Conservation (phyloP, 23 tunicate genomes). For the Oikopleura dioica region DNA sequence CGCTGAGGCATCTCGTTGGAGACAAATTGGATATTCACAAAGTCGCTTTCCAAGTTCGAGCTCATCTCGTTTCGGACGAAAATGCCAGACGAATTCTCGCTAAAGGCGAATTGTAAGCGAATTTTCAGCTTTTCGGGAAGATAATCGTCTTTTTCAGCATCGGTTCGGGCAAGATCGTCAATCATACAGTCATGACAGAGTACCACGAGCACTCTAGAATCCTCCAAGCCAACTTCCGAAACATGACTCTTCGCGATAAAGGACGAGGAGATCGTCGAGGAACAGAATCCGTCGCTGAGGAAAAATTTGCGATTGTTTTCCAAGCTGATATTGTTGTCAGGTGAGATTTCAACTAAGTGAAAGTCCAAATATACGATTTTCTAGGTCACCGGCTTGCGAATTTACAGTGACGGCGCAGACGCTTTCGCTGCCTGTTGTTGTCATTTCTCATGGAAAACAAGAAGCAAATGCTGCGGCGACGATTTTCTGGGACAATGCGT, state of each 20-base stretch:
- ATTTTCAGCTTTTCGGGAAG: background rate
- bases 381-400: background rate
- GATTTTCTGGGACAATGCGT: slow-evolving; percentile 91
- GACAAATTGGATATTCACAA: slow-evolving; percentile 39
- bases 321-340: slow-evolving; percentile 27
- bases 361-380: background rate
- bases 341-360: slow-evolving; percentile 19
- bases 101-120: slow-evolving; percentile 16
- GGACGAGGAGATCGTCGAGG: slow-evolving; percentile 25
- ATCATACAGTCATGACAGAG: slow-evolving; percentile 30
- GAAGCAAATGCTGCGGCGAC: slow-evolving; percentile 98
- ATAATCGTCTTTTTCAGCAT: slow-evolving; percentile 15
- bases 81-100: slow-evolving; percentile 17
- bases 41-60: slow-evolving; percentile 13
- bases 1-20: slow-evolving; percentile 45
- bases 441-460: slow-evolving; percentile 74
- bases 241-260: slow-evolving; percentile 30
- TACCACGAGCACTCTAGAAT: slow-evolving; percentile 26
- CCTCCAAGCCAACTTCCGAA: slow-evolving; percentile 36
- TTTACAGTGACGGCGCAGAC: slow-evolving; percentile 19
- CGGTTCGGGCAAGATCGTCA: slow-evolving; percentile 35
- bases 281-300: slow-evolving; percentile 65
- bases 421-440: slow-evolving; percentile 61
- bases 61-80: slow-evolving; percentile 24
- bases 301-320: slow-evolving; percentile 48